Evolutionary conservation across 2,888 invertebrate genomes (phyloP).

Genomic region (Caradrina kadenii): DNA sequence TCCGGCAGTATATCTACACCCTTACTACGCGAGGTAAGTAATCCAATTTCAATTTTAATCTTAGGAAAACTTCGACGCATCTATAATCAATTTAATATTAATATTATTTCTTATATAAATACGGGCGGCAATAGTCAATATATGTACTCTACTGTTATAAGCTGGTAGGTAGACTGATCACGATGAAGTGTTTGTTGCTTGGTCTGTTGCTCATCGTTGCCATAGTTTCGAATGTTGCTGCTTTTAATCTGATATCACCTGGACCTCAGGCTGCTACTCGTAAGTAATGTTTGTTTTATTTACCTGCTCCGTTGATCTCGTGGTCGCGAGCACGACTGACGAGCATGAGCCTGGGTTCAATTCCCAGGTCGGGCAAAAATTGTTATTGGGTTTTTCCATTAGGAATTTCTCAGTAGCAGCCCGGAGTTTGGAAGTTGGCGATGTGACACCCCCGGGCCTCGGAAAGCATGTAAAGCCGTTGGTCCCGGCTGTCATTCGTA

Average conservation of each 20-base stretch:
- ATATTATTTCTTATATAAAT: constrained; percentile 22
- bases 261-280: constrained; percentile 20
- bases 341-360: too few species aligned
- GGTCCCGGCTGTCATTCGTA: too few species aligned
- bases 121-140: neutral
- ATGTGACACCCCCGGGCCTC: too few species aligned
- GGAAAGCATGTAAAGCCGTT: too few species aligned
- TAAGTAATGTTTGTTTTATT: constrained; percentile 15
- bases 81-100: constrained; percentile 35
- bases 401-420: too few species aligned
- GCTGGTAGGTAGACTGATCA: neutral
- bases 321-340: too few species aligned
- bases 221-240: constrained; percentile 4
- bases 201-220: neutral
- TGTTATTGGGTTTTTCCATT: too few species aligned
- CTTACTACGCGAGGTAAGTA: constrained; percentile 3
- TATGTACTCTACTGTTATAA: neutral
- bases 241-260: constrained; percentile 12
- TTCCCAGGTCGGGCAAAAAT: too few species aligned
- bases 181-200: constrained; percentile 13
- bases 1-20: neutral
- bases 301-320: neutral
- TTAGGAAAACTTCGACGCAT: constrained; percentile 5
- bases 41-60: constrained; percentile 40
- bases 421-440: too few species aligned